Percentiles rank a stretch among this genome's conserved stretches.
These are phyloP conservation scores for Polypedilum pembai DNA, from an alignment of 1,140 invertebrate genomes.

Conservation along the genomic window DNA sequence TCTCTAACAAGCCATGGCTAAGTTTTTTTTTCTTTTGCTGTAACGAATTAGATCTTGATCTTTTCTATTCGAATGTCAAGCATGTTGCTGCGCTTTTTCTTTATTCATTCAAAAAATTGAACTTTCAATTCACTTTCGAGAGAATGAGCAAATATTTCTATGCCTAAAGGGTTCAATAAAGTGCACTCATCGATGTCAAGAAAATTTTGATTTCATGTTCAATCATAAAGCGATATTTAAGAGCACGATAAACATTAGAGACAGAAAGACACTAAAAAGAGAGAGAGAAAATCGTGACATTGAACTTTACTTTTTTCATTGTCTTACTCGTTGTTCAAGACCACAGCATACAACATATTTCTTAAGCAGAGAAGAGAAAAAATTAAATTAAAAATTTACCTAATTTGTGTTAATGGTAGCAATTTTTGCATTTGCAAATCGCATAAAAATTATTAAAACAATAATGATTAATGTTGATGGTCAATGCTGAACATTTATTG, in stretches of 20 bases:
- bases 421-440: no score
- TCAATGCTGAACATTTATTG: no score
- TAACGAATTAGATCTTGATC: conserved; percentile 5
- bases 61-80: conserved; percentile 18
- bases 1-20: not conserved
- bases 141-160: not conserved
- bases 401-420: no score
- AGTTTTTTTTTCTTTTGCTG: not conserved
- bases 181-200: not conserved
- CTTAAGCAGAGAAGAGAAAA: no score
- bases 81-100: not conserved
- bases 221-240: not conserved
- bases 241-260: not conserved
- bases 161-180: not conserved
- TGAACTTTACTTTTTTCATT: not conserved
- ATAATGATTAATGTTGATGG: no score
- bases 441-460: no score
- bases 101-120: not conserved
- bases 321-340: no score
- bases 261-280: not conserved
- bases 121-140: conserved; percentile 5
- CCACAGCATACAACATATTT: no score
- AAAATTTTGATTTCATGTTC: not conserved
- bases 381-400: no score
- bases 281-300: conserved; percentile 9